These are phyloP conservation scores for Molossus molossus DNA, from an alignment of 2,797 vertebrate species.

Conservation along the genomic window DNA sequence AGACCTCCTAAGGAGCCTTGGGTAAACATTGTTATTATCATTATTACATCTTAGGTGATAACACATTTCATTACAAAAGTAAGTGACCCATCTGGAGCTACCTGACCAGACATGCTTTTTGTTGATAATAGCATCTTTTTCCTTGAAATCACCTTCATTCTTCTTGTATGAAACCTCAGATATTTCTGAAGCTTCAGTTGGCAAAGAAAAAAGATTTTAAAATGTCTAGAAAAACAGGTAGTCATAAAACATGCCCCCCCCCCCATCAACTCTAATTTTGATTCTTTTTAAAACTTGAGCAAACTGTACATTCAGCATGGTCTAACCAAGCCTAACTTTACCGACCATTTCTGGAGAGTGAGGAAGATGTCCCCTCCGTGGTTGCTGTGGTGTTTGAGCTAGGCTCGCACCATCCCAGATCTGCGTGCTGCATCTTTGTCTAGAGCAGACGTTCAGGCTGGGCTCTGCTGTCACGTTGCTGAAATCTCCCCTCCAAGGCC, in stretches of 20 bases:
- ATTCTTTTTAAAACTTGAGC: not conserved
- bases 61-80: not conserved
- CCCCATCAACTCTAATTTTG: not conserved
- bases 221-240: not conserved
- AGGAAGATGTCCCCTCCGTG: not conserved
- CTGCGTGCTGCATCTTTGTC: not conserved
- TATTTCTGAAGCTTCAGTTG: not conserved
- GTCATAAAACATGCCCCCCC: not conserved
- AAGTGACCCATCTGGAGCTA: not conserved
- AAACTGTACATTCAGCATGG: not conserved
- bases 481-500: not conserved
- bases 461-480: not conserved
- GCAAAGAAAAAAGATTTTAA: not conserved
- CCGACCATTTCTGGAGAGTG: not conserved
- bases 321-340: not conserved
- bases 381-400: conserved; percentile 3
- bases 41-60: not conserved
- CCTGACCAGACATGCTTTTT: not conserved
- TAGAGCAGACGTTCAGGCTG: not conserved
- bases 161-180: not conserved
- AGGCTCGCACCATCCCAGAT: not conserved
- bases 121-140: not conserved
- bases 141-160: not conserved
- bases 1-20: not conserved
- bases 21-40: not conserved